phyloP scores from a whole-genome alignment of 2,888 invertebrate species.

The Tetropium fuscum region DNA sequence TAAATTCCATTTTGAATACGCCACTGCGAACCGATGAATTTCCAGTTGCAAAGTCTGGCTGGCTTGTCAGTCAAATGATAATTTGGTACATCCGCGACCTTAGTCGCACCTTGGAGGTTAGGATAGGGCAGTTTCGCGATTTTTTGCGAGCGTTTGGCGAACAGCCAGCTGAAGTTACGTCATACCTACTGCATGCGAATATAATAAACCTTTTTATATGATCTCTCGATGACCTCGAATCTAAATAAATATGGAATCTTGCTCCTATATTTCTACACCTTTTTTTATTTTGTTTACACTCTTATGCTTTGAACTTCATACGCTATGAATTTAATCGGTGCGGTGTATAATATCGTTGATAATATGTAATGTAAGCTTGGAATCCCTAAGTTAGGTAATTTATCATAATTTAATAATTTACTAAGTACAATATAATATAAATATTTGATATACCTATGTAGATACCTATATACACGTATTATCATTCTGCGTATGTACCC shows the following conservation, averaged over 20 bases:
- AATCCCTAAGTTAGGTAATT: too few species aligned
- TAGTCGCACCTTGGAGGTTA: conserved; percentile 41
- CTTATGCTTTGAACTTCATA: too few species aligned
- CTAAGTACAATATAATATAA: too few species aligned
- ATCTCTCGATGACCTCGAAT: conserved; percentile 33
- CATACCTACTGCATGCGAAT: conserved; percentile 43
- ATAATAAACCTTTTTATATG: conserved; percentile 32
- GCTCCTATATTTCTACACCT: conserved; percentile 25
- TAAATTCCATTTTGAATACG: conserved; percentile 2
- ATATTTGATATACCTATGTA: too few species aligned
- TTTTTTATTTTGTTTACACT: conserved; percentile 7
- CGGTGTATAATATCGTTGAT: too few species aligned
- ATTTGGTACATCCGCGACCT: conserved; percentile 43
- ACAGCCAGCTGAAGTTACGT: conserved; percentile 46
- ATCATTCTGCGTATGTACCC: too few species aligned
- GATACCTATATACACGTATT: too few species aligned
- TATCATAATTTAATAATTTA: too few species aligned
- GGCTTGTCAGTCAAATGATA: conserved; percentile 24
- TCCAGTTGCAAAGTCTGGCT: conserved; percentile 17
- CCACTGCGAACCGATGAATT: conserved; percentile 19
- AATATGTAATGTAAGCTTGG: too few species aligned
- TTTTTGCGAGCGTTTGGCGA: conserved; percentile 50
- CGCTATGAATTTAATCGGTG: too few species aligned
- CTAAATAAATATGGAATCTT: conserved; percentile 29
- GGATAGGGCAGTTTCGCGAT: conserved; percentile 54